phyloP scores from a whole-genome alignment of 1,140 invertebrate genomes.

The Pachypeltis micranthus region DNA sequence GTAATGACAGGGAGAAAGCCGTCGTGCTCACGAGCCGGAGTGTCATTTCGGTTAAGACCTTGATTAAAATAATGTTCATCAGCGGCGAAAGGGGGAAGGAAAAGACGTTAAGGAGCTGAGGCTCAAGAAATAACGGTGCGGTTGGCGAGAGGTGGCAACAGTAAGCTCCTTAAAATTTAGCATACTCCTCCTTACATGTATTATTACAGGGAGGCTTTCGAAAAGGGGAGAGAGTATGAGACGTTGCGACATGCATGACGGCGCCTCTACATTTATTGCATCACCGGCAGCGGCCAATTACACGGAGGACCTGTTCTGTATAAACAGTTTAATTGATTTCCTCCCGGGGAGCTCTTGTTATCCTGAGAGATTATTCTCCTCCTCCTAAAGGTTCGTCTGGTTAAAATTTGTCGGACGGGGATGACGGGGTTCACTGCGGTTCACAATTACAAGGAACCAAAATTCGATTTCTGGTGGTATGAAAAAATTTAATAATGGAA shows the following conservation, averaged over 20 bases:
- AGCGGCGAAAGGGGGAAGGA: neutral
- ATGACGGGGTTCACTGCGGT: too few relatives aligned
- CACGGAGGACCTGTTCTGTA: conserved; percentile 4
- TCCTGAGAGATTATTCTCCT: too few relatives aligned
- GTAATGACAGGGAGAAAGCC: neutral
- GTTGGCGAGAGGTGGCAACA: neutral
- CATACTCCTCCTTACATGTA: conserved; percentile 12
- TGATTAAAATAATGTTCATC: conserved; percentile 8
- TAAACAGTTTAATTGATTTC: conserved; percentile 8
- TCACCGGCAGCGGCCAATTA: conserved; percentile 6
- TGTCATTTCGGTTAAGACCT: conserved; percentile 7
- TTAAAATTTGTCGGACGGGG: too few relatives aligned
- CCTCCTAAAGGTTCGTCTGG: too few relatives aligned
- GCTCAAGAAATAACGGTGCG: neutral
- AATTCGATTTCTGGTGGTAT: too few relatives aligned
- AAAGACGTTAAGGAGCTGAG: neutral
- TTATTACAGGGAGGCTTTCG: conserved; percentile 9
- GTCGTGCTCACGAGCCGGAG: neutral
- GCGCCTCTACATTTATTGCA: conserved; percentile 1
- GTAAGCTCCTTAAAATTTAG: conserved; percentile 13
- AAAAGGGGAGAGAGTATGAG: neutral
- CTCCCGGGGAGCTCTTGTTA: too few relatives aligned
- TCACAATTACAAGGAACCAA: too few relatives aligned
- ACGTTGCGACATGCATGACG: neutral
- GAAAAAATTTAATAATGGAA: too few relatives aligned